These are phyloP conservation scores for Odocoileus hemionus DNA, from an alignment of 2,113 vertebrate species.

Conservation along the genomic window DNA sequence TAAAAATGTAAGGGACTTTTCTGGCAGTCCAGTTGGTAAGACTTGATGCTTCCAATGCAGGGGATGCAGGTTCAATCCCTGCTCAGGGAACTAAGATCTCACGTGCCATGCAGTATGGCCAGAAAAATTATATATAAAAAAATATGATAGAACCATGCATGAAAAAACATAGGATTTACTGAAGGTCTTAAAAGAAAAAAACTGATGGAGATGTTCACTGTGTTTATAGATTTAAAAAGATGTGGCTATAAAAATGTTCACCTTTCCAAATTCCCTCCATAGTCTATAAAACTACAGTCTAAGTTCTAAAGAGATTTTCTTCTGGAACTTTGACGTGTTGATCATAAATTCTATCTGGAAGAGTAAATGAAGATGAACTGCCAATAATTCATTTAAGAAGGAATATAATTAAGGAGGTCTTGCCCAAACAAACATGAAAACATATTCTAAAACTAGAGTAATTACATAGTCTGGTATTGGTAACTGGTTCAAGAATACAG, in stretches of 20 bases:
- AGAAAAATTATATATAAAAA: not conserved
- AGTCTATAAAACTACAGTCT: not conserved
- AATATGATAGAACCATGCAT: not conserved
- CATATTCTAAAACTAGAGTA: slow-evolving; percentile 9
- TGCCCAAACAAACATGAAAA: not conserved
- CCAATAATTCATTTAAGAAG: slow-evolving; percentile 23
- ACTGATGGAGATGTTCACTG: not conserved
- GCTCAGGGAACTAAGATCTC: not conserved
- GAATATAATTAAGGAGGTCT: not conserved
- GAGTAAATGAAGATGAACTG: not conserved
- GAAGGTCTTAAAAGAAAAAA: not conserved
- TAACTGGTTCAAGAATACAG: not conserved
- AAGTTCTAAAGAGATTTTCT: not conserved
- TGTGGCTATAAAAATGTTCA: not conserved
- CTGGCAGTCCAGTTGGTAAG: not conserved
- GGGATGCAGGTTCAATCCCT: not conserved
- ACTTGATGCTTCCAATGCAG: not conserved
- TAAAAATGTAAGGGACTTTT: not conserved
- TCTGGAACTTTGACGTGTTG: not conserved
- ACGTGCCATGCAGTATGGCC: not conserved
- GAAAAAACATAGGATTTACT: not conserved
- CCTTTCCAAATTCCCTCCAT: not conserved
- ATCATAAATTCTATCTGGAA: not conserved
- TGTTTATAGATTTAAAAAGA: not conserved
- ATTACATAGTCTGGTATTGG: not conserved